phyloP scores from a whole-genome alignment of 2,888 invertebrate species.

The Dioctria rufipes region DNA sequence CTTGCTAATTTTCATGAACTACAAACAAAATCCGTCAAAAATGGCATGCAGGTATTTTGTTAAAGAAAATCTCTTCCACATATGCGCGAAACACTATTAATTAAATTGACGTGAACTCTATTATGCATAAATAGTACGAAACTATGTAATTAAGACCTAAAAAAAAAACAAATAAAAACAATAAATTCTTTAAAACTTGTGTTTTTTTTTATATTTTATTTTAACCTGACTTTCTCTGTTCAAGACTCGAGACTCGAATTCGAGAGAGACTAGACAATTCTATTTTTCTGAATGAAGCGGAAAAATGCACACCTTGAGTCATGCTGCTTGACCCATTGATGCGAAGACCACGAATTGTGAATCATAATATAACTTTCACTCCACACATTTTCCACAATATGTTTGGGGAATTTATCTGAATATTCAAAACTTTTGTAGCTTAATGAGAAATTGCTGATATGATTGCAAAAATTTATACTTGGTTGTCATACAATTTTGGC shows the following conservation, averaged over 20 bases:
- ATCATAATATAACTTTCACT: not conserved
- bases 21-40: too few relatives aligned
- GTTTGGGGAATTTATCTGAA: not conserved
- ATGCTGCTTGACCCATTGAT: not conserved
- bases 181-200: not conserved
- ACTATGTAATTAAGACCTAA: too few relatives aligned
- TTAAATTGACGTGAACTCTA: too few relatives aligned
- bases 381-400: not conserved
- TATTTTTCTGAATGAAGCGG: not conserved
- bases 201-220: too few relatives aligned
- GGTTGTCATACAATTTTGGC: not conserved
- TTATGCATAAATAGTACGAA: too few relatives aligned
- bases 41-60: too few relatives aligned
- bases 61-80: too few relatives aligned
- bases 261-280: not conserved
- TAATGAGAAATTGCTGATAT: too few relatives aligned
- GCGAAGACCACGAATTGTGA: not conserved
- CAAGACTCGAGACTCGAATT: not conserved
- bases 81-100: too few relatives aligned
- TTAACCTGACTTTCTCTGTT: not conserved
- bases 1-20: too few relatives aligned
- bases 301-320: not conserved
- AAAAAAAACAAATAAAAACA: too few relatives aligned
- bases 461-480: not conserved
- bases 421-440: not conserved